phyloP scores from a whole-genome alignment of 2,113 vertebrate species.

The Phyllostomus hastatus region DNA sequence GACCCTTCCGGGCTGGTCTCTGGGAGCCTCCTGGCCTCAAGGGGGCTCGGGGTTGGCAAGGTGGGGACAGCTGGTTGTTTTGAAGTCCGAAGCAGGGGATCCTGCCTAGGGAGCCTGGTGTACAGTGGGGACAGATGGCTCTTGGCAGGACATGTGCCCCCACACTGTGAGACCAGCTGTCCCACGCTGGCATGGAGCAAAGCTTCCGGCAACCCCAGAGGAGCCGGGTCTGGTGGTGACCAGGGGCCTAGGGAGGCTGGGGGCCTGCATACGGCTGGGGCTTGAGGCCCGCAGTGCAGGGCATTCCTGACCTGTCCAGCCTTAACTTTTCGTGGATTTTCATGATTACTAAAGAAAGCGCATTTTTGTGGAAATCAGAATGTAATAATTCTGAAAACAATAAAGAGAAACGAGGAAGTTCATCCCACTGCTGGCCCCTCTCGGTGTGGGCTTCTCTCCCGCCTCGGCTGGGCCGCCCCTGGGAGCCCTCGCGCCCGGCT shows the following conservation, averaged over 20 bases:
- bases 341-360: background rate
- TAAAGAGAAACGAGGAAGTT: background rate
- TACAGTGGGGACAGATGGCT: slow-evolving; percentile 35
- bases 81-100: background rate
- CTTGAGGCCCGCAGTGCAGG: background rate
- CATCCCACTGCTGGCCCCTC: no score
- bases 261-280: accelerated
- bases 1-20: background rate
- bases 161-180: background rate
- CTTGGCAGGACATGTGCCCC: background rate
- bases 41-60: background rate
- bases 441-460: background rate
- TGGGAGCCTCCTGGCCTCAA: background rate
- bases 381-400: background rate
- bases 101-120: background rate
- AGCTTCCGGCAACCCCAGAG: background rate
- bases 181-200: background rate
- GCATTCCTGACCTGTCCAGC: background rate
- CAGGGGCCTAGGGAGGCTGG: accelerated
- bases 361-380: background rate
- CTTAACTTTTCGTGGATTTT: background rate
- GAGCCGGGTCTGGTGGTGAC: background rate
- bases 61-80: background rate
- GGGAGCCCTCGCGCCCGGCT: background rate
- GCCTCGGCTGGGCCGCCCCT: background rate